Percentiles rank a stretch among this genome's conserved stretches.
Evolutionary conservation across 2,113 vertebrate species (phyloP).

Genomic region (Oenanthe oenanthe): DNA sequence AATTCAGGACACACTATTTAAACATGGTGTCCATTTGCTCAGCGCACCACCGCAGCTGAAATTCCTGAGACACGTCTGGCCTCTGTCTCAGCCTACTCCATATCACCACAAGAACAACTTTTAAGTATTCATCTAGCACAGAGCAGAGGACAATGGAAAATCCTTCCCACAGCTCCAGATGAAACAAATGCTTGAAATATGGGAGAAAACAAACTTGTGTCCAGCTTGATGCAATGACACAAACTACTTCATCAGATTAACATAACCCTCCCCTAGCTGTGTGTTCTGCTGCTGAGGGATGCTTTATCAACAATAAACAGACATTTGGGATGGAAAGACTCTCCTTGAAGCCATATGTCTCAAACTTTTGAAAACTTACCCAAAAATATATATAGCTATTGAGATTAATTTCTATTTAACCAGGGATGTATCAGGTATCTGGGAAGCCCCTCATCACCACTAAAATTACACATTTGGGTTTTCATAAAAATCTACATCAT

Average conservation of each 20-base stretch:
- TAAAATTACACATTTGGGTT: not conserved
- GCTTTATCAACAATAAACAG: not conserved
- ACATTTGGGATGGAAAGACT: not conserved
- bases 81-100: not conserved
- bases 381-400: fast-evolving
- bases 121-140: not conserved
- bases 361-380: not conserved
- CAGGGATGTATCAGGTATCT: not conserved
- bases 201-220: not conserved
- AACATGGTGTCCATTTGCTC: conserved; percentile 5
- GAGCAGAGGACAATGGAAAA: not conserved
- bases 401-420: not conserved
- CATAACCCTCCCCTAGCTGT: not conserved
- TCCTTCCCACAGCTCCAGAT: not conserved
- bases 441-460: not conserved
- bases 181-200: not conserved
- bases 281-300: not conserved
- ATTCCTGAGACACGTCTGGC: not conserved
- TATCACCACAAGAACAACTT: not conserved
- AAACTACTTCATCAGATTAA: not conserved
- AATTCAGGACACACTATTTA: conserved; percentile 49
- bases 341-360: fast-evolving
- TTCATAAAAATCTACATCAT: not conserved
- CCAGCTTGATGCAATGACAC: not conserved
- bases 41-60: not conserved